These are phyloP conservation scores for Polydrusus tereticollis DNA, from an alignment of 2,888 invertebrate species.

Conservation along the genomic window DNA sequence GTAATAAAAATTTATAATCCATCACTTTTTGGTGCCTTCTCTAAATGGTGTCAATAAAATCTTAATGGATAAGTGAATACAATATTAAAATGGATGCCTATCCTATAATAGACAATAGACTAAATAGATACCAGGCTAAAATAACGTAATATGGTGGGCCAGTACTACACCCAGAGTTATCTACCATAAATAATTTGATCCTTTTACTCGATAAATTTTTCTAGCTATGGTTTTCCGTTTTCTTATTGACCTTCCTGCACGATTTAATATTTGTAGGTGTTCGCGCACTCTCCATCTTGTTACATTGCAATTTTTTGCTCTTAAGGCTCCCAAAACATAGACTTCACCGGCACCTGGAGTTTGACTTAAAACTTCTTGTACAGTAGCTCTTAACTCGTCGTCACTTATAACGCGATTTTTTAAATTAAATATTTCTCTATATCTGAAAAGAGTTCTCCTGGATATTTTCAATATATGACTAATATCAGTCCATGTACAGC, in stretches of 20 bases:
- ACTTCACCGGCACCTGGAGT: background rate
- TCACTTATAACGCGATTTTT: background rate
- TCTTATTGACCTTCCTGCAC: background rate
- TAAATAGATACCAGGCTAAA: too few species aligned
- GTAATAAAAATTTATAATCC: too few species aligned
- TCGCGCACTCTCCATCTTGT: background rate
- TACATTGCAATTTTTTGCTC: background rate
- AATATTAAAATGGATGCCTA: too few species aligned
- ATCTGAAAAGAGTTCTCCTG: background rate
- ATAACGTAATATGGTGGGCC: background rate
- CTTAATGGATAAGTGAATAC: too few species aligned
- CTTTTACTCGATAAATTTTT: background rate
- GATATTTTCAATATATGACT: background rate
- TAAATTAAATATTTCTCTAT: background rate
- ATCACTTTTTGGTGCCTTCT: too few species aligned
- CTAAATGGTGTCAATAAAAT: too few species aligned
- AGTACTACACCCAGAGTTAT: background rate
- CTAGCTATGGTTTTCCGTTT: background rate
- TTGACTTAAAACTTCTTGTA: background rate
- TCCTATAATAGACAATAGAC: too few species aligned
- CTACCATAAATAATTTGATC: background rate
- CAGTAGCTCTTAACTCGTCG: background rate
- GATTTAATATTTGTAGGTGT: background rate
- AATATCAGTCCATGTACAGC: background rate
- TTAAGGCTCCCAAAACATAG: background rate